phyloP scores from a whole-genome alignment of 2,113 vertebrate genomes.

The Speoplatyrhinus poulsoni region DNA sequence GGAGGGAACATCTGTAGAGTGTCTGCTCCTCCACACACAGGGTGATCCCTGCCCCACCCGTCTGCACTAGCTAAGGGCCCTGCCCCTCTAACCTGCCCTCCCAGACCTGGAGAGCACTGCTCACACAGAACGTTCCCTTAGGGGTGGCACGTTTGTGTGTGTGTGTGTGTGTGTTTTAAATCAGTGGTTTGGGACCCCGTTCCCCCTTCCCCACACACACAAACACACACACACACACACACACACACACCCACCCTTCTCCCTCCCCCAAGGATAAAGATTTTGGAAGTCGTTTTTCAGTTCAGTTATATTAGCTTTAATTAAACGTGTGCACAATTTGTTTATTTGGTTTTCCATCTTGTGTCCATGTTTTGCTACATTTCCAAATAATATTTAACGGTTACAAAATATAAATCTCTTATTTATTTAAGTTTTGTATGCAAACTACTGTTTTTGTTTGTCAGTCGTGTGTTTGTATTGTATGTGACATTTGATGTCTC shows the following conservation, averaged over 20 bases:
- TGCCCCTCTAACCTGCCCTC: slow-evolving; percentile 4
- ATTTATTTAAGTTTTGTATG: no score
- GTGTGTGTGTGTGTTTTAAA: slow-evolving; percentile 7
- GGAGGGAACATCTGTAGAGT: slow-evolving; percentile 54
- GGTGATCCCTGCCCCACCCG: slow-evolving; percentile 61
- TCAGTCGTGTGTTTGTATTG: not conserved
- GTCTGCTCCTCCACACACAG: slow-evolving; percentile 47
- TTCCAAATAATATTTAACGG: no score
- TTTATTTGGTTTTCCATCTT: no score
- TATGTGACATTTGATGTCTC: not conserved
- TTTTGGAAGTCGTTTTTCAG: no score
- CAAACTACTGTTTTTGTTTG: not conserved
- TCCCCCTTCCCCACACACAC: not conserved
- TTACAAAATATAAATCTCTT: no score
- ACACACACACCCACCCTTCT: not conserved
- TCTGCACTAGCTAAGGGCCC: slow-evolving; percentile 49
- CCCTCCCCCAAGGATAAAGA: no score
- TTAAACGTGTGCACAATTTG: no score
- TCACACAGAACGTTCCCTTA: not conserved
- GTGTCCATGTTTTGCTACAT: no score
- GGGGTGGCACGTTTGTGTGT: not conserved
- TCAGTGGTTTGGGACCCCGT: not conserved
- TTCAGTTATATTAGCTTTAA: no score
- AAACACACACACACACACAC: not conserved
- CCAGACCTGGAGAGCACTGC: slow-evolving; percentile 29